Conservation (phyloP, 2,888 invertebrate genomes). For the Leucoma salicis region DNA sequence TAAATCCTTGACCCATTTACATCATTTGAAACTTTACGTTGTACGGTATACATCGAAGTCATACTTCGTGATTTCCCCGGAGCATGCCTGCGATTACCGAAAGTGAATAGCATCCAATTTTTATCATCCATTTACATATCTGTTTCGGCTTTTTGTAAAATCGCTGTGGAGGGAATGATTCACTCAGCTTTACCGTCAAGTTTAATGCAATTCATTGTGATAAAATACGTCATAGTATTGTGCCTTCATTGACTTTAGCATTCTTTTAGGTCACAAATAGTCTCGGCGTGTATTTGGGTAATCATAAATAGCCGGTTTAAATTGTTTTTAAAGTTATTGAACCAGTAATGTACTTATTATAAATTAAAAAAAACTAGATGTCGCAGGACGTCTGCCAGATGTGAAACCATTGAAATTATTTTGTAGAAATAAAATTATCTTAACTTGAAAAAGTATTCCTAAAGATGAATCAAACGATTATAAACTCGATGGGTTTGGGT, state of each 20-base stretch:
- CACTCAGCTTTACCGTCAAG: constrained; percentile 29
- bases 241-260: not conserved
- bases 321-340: no score
- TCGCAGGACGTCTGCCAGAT: no score
- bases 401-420: no score
- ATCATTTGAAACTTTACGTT: constrained; percentile 30
- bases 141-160: constrained; percentile 54
- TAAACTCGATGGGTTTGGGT: no score
- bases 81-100: constrained; percentile 54
- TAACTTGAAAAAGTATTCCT: no score
- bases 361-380: no score
- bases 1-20: constrained; percentile 27
- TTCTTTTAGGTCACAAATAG: no score
- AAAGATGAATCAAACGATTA: no score
- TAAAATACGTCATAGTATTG: constrained; percentile 3
- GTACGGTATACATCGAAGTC: constrained; percentile 39
- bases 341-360: no score
- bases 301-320: no score
- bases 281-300: no score
- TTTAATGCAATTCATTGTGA: constrained; percentile 27
- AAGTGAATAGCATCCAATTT: constrained; percentile 68
- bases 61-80: constrained; percentile 66
- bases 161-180: constrained; percentile 41
- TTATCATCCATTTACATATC: constrained; percentile 62
- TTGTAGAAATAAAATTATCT: no score